phyloP scores from a whole-genome alignment of 2,888 invertebrate species.

The Hetaerina titia region DNA sequence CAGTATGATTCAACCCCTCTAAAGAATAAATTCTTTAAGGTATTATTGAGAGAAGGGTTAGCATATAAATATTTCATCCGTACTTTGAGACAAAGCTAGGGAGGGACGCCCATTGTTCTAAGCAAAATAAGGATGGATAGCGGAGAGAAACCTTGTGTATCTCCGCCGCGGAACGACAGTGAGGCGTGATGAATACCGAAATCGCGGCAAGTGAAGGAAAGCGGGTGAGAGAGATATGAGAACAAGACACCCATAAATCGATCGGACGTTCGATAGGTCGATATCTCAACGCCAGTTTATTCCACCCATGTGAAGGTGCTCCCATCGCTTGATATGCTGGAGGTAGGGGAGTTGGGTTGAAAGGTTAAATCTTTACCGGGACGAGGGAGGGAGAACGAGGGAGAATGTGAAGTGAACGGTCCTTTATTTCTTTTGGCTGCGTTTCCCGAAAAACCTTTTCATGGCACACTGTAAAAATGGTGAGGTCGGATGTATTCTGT shows the following conservation, averaged over 20 bases:
- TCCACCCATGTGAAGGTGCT: not conserved
- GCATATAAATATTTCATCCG: too few species aligned
- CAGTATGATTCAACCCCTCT: too few species aligned
- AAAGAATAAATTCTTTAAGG: too few species aligned
- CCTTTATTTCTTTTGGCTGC: not conserved
- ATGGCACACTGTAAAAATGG: not conserved
- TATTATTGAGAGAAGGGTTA: too few species aligned
- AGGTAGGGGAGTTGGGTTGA: not conserved
- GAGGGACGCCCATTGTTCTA: too few species aligned
- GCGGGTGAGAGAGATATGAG: not conserved
- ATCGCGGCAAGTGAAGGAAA: not conserved
- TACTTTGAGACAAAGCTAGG: too few species aligned
- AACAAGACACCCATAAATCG: conserved; percentile 24
- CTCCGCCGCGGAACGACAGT: not conserved
- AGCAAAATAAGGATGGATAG: not conserved
- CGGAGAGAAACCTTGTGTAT: not conserved
- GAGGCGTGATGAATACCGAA: not conserved
- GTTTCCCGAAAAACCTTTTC: not conserved
- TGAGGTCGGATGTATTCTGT: not conserved
- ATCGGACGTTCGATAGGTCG: conserved; percentile 53
- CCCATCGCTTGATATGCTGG: not conserved
- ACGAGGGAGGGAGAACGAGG: not conserved
- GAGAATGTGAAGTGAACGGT: not conserved
- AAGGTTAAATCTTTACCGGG: not conserved
- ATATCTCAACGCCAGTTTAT: conserved; percentile 51